Evolutionary conservation across 2,888 invertebrate genomes (phyloP), one percentile per base, ranked within the genome.

Genomic region (Synanthedon vespiformis): DNA sequence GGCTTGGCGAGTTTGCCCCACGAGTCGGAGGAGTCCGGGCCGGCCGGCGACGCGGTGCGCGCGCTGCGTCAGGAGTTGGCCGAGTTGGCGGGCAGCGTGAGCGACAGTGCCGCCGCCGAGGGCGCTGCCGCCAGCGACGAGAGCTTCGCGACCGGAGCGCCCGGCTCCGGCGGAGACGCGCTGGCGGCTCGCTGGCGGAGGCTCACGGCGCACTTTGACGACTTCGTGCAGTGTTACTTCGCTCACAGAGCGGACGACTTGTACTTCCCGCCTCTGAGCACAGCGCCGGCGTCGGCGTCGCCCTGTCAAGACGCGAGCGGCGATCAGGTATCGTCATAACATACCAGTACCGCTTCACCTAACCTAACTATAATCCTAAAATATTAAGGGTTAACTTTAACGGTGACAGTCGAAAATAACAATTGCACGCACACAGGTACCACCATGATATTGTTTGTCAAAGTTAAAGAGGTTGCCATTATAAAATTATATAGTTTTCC

Each of bases 171-270:
- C 14, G 74, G 66, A 2, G 80, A 82, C 63, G 90, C 92, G 0
- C 77, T 95, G 34, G 91, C 93, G 0, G 86, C 91, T 18, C 83
- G 95, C 27, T 89, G 94, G 69, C 88, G 93, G 54, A 87, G 95
- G 13, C 92, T 97, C 89, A 91, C 93, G 63, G 91, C 92, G 4
- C 95, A 97, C 82, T 96, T 96, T 76, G 95, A 95, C 56, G 96
- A 96, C 77, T 93, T 97, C 70, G 94, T 95, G 49, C 91, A 94
- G 72, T 94, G 95, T 61, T 97, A 97, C 77, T 94, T 96, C 72
- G 90, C 92, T 3, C 91, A 92, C 49, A 89, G 95, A 51, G 90
- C 92, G 1, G 92, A 92, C 72, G 93, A 93, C 67, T 72, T 94
- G 47, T 89, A 92, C 68, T 92, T 94, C 70, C 81, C 81, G 14